phyloP scores from a whole-genome alignment of 1,140 invertebrate species.

The Lerema accius region DNA sequence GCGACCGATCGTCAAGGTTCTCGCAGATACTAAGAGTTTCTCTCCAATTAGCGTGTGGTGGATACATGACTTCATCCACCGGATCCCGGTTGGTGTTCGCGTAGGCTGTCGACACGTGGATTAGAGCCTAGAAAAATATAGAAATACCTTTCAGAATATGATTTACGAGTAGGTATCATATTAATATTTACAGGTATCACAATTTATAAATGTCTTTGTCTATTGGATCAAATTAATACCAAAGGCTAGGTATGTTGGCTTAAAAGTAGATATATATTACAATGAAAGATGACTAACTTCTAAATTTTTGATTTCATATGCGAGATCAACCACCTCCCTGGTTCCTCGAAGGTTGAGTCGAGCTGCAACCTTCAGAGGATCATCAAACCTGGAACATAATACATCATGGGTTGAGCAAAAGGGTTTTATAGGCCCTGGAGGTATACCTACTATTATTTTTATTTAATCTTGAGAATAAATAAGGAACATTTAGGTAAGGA shows the following conservation, averaged over 20 bases:
- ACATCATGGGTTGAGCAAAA: background rate
- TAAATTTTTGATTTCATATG: slow-evolving; percentile 86
- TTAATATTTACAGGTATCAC: too few species aligned
- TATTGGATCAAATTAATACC: too few species aligned
- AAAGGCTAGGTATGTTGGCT: too few species aligned
- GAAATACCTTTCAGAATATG: too few species aligned
- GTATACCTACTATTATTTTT: too few species aligned
- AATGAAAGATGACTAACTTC: slow-evolving; percentile 83
- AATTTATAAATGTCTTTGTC: too few species aligned
- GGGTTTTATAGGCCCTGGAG: background rate
- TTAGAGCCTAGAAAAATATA: slow-evolving; percentile 45
- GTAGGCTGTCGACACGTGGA: slow-evolving; percentile 93
- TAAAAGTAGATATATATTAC: too few species aligned
- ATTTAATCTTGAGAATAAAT: too few species aligned
- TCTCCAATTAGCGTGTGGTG: slow-evolving; percentile 92
- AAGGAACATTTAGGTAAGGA: too few species aligned
- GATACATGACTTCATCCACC: slow-evolving; percentile 92
- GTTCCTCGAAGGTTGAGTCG: slow-evolving; percentile 87
- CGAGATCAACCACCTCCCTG: slow-evolving; percentile 85
- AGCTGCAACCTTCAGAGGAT: slow-evolving; percentile 87
- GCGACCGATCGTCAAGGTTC: slow-evolving; percentile 85
- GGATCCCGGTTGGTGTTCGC: slow-evolving; percentile 88
- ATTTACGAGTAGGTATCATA: too few species aligned
- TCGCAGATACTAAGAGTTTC: slow-evolving; percentile 93
- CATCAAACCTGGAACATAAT: slow-evolving; percentile 88